Conservation (phyloP, 2,888 invertebrate genomes). For the Catocala sponsa region DNA sequence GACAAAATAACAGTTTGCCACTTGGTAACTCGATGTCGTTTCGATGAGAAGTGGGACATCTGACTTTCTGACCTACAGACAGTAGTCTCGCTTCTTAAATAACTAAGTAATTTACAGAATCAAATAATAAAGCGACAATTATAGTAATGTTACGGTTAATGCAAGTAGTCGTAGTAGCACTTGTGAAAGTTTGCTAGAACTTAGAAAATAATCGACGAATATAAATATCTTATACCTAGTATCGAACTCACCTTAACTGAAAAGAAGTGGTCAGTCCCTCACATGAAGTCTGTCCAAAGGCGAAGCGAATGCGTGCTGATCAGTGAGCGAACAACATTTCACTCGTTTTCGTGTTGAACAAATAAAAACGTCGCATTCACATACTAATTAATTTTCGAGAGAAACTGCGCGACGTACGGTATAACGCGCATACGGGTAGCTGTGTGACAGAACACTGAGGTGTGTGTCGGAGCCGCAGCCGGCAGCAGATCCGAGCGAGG, state of each 20-base stretch:
- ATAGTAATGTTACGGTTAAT: slow-evolving; percentile 6
- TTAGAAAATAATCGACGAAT: slow-evolving; percentile 36
- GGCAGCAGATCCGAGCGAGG: slow-evolving; percentile 60
- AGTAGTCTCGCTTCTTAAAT: slow-evolving; percentile 60
- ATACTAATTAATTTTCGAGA: slow-evolving; percentile 80
- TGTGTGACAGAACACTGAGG: slow-evolving; percentile 75
- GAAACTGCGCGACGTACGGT: slow-evolving; percentile 76
- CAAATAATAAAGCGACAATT: slow-evolving; percentile 10
- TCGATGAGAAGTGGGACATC: slow-evolving; percentile 80
- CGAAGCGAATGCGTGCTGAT: slow-evolving; percentile 66
- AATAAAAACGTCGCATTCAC: slow-evolving; percentile 81
- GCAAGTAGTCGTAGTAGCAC: slow-evolving; percentile 19
- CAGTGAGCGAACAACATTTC: slow-evolving; percentile 80
- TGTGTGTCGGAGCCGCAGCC: slow-evolving; percentile 60
- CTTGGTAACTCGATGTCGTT: slow-evolving; percentile 73
- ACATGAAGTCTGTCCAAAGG: slow-evolving; percentile 75
- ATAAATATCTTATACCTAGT: slow-evolving; percentile 26
- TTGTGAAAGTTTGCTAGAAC: slow-evolving; percentile 46
- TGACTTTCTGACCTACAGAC: slow-evolving; percentile 79
- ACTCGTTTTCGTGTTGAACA: slow-evolving; percentile 77
- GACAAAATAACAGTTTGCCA: slow-evolving; percentile 76
- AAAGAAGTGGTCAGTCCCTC: slow-evolving; percentile 71
- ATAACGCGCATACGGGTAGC: slow-evolving; percentile 74
- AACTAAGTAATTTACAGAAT: slow-evolving; percentile 24
- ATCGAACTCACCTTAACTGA: slow-evolving; percentile 68